Base-by-base conservation (phyloP, 2,888 invertebrate species). In the Epirrita christyi region DNA sequence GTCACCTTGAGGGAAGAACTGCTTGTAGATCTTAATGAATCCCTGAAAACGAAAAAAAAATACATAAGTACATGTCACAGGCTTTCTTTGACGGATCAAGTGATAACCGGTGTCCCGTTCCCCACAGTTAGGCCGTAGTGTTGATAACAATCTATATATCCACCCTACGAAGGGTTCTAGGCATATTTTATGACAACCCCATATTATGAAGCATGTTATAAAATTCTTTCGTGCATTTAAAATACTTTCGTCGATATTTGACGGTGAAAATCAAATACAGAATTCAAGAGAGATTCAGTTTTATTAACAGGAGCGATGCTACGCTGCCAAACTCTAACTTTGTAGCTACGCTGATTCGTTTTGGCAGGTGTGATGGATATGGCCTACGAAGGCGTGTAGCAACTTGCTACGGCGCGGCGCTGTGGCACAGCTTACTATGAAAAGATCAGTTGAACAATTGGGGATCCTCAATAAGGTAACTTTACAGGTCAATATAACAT, bases 1-100 rank as follows among this genome's bases (percentile, higher is more conserved):
- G 92, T 99, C 99, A 70, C 99, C 99, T 94, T 99, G 98, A 52
- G 99, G 99, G 90, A 99, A 99, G 93, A 99, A 99, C 92, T 99
- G 99, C 92, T 98, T 98, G 94, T 99, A 99, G 89, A 99, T 99
- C 94, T 97, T 98, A 86, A 98, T 98, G 94, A 99, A 99, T 76
- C 99, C 99, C 98, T 98, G 89, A 70, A 87, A 87, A 75, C 65
- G 70, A 63, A 52, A 59, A n/a, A 59, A 21, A 48, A 27, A 28
- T 28, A 37, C 34, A 10, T 34, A 6, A 27, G 34, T 38, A 38
- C 13, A 7, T 32, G 8, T 5, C 7, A 7, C 7, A 32, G 4
- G 32, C 8, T 32, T 9, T 29, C 29, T 32, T 32, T 32, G 32
- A 7, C 8, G 32, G 32, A 32, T 32, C 32, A 32, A 21, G 32